Evolutionary conservation across 1,140 invertebrate species (phyloP).

Genomic region (Sinella curviseta): DNA sequence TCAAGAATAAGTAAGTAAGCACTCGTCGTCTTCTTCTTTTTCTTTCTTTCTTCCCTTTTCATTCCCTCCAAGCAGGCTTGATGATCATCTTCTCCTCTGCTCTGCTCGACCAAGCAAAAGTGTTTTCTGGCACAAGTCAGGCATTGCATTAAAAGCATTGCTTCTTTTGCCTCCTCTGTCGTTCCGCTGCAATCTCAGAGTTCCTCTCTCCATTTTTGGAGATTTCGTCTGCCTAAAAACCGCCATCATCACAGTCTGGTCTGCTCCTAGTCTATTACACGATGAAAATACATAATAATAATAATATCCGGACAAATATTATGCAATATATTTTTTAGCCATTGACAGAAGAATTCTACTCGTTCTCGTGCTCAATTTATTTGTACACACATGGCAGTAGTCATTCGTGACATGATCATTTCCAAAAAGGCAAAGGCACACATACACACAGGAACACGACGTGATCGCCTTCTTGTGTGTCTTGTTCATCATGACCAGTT

Average conservation of each 20-base stretch:
- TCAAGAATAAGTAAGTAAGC: background rate
- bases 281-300: no score
- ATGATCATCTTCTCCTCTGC: background rate
- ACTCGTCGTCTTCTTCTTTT: background rate
- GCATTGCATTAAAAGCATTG: slow-evolving; percentile 19
- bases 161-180: background rate
- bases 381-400: background rate
- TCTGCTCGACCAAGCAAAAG: slow-evolving; percentile 20
- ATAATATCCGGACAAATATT: no score
- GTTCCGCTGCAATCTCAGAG: background rate
- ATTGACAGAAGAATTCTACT: background rate
- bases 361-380: background rate
- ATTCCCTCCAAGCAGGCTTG: no score
- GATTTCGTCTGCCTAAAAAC: background rate
- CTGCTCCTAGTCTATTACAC: no score
- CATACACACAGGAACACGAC: no score
- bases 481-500: no score
- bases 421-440: no score
- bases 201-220: background rate
- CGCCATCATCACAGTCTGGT: no score
- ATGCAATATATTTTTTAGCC: background rate
- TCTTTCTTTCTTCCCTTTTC: background rate
- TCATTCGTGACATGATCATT: background rate
- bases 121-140: slow-evolving; percentile 18
- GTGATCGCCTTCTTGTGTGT: no score